Base-by-base conservation (phyloP, 2,113 vertebrate genomes). In the Bubo bubo region DNA sequence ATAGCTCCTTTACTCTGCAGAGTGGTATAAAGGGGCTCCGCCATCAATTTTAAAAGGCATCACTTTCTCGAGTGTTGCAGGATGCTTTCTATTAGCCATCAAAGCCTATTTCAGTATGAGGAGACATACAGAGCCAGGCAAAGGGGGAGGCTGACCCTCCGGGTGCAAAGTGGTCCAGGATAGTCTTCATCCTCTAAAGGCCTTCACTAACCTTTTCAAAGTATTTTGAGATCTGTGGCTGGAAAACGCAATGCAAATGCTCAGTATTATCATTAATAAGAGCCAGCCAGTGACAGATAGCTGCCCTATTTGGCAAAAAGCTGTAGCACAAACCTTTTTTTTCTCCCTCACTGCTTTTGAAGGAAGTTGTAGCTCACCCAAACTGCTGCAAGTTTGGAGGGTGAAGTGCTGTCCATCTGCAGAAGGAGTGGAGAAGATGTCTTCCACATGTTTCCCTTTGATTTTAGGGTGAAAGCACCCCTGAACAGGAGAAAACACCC, bases 281-380 rank as follows among this genome's bases (percentile, higher is more conserved):
- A 63, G 34, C 4, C 27, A 18, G 45, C 3, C 15, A 4, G 56
- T 1, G 85, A 55, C 13, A 60, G 37, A 22, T 2, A 68, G 23
- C 66, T 21, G 53, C 12, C 8, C n/a, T 7, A 4, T 43, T 63
- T 24, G 49, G 43, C 5, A 27, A 80, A 84, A 83, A 86, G 39
- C 43, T 62, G 85, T 2, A 37, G 52, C 5, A 49, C 26, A 52
- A 45, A 14, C 6, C 3, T 4, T 82, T 70, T 70, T 70, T 8
- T 10, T 14, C 10, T 9, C 32, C 7, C 15, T 12, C 8, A 1
- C 6, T 28, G 37, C 28, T 85, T 81, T 21, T 32, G 37, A 45
- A 11, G 2, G 12, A 75, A 91, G 32, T 9, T 0, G 0, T 27
- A 50, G 66, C 47, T 90, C 81, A 55, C 9, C 6, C 9, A 1